Conservation (phyloP, 2,113 vertebrate genomes). For the Oceanites oceanicus region DNA sequence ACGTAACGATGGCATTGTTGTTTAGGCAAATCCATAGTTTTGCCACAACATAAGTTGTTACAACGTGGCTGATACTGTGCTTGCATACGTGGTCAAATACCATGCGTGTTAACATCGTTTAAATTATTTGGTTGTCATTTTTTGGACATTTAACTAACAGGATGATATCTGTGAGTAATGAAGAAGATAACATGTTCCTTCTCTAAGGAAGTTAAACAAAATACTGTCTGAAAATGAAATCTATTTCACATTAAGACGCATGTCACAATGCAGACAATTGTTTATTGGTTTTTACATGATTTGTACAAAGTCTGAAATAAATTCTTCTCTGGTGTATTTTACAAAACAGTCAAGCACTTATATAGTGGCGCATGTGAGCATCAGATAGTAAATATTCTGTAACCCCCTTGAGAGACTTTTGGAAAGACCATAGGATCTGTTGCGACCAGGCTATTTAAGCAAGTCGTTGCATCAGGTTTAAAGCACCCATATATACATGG, state of each 20-base stretch:
- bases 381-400: neutral
- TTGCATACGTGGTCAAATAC: neutral
- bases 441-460: neutral
- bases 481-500: rapidly evolving
- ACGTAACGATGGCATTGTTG: rapidly evolving
- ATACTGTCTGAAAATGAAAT: neutral
- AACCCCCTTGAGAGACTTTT: neutral
- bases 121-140: neutral
- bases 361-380: neutral
- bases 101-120: rapidly evolving
- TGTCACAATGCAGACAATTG: neutral
- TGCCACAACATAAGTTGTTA: neutral
- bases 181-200: neutral
- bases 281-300: neutral
- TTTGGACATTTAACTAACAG: neutral
- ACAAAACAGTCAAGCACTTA: neutral
- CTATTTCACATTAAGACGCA: neutral
- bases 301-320: neutral
- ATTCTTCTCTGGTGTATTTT: neutral
- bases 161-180: neutral
- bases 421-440: neutral
- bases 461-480: neutral
- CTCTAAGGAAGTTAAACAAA: neutral
- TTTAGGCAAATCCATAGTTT: neutral
- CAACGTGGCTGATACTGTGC: neutral